phyloP scores from a whole-genome alignment of 2,888 invertebrate species.

The Tetragonisca angustula region DNA sequence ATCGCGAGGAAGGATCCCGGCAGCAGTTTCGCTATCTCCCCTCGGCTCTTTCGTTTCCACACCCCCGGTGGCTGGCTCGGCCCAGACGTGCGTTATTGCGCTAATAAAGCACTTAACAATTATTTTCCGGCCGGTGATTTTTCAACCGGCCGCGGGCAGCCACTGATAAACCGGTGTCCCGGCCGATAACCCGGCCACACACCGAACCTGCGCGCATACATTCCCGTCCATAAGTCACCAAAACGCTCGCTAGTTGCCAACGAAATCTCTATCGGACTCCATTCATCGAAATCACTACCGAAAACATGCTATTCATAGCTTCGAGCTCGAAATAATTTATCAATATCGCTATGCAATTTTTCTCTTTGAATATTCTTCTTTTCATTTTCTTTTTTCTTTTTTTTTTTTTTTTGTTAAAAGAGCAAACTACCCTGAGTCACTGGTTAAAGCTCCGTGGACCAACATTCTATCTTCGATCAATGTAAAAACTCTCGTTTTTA shows the following conservation, averaged over 20 bases:
- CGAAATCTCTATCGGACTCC: not conserved
- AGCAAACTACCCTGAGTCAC: no score
- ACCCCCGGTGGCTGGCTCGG: slow-evolving; percentile 19
- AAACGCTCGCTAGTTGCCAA: not conserved
- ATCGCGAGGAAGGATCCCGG: slow-evolving; percentile 41
- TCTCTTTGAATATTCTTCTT: no score
- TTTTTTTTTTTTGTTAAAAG: no score
- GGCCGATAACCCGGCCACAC: slow-evolving; percentile 57
- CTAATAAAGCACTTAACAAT: slow-evolving; percentile 73
- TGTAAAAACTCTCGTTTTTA: no score
- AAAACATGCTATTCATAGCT: not conserved
- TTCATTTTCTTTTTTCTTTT: no score
- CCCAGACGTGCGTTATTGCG: slow-evolving; percentile 66
- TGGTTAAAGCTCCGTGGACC: no score
- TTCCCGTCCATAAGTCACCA: slow-evolving; percentile 8
- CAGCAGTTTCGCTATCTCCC: slow-evolving; percentile 58
- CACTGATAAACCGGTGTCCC: slow-evolving; percentile 67
- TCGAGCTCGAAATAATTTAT: not conserved
- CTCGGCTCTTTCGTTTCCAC: slow-evolving; percentile 59
- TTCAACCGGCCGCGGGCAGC: slow-evolving; percentile 60
- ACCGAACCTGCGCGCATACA: slow-evolving; percentile 21
- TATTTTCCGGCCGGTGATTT: slow-evolving; percentile 73
- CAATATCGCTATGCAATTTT: no score
- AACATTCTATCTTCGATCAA: no score
- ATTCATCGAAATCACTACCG: not conserved